phyloP scores from a whole-genome alignment of 2,888 invertebrate species.

The Plebejus melissa region DNA sequence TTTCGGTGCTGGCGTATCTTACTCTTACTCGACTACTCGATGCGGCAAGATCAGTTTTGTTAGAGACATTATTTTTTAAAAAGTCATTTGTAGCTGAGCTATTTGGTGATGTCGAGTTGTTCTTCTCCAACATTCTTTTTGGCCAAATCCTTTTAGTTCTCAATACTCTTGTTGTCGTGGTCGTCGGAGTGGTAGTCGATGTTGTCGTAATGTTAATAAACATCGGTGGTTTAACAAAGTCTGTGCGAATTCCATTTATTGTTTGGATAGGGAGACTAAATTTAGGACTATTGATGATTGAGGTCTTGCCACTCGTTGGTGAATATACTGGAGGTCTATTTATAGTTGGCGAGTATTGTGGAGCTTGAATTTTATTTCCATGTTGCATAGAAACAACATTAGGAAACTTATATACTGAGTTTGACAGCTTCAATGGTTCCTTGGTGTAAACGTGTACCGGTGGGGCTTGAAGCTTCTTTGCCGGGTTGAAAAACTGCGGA shows the following conservation, averaged over 20 bases:
- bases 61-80: constrained; percentile 44
- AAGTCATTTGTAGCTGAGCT: constrained; percentile 45
- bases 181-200: constrained; percentile 46
- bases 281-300: constrained; percentile 54
- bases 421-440: constrained; percentile 49
- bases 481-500: constrained; percentile 48
- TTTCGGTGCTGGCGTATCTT: constrained; percentile 48
- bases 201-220: constrained; percentile 43
- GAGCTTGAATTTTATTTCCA: constrained; percentile 27
- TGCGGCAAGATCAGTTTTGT: constrained; percentile 47
- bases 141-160: constrained; percentile 75
- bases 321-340: constrained; percentile 41
- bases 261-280: constrained; percentile 63
- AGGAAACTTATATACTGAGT: constrained; percentile 59
- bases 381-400: constrained; percentile 57
- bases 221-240: constrained; percentile 60
- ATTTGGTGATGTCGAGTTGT: constrained; percentile 45
- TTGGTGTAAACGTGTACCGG: constrained; percentile 51
- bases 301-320: constrained; percentile 51
- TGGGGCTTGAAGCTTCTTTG: constrained; percentile 45
- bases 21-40: constrained; percentile 49
- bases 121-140: constrained; percentile 53
- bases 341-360: constrained; percentile 29
- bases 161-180: constrained; percentile 57
- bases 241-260: constrained; percentile 61